phyloP scores from a whole-genome alignment of 2,888 invertebrate genomes.

The Physocephala rufipes region DNA sequence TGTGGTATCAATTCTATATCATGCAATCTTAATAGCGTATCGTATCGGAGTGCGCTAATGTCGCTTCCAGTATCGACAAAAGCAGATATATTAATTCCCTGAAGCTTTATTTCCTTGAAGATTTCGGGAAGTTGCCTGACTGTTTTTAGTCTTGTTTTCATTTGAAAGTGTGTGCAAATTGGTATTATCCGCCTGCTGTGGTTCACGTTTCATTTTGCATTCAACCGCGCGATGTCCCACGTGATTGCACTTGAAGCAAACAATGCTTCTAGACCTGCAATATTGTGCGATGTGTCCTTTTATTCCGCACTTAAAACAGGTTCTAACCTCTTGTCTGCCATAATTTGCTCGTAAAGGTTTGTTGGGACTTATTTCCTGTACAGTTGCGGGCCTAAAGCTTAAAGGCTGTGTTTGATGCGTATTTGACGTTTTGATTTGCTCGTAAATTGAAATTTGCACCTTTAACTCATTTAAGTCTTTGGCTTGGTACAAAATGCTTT shows the following conservation, averaged over 20 bases:
- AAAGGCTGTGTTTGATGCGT: not conserved
- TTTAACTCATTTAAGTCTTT: conserved; percentile 23
- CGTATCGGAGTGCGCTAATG: conserved; percentile 30
- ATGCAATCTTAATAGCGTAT: conserved; percentile 24
- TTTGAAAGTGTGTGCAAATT: not conserved
- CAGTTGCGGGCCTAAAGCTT: not conserved
- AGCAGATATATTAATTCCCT: conserved; percentile 25
- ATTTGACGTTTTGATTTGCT: conserved; percentile 26
- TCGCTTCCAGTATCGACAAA: conserved; percentile 30
- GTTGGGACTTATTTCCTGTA: not conserved
- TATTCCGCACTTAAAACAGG: conserved; percentile 21
- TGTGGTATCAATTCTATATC: conserved; percentile 25
- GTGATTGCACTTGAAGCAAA: conserved; percentile 17
- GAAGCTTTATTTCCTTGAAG: conserved; percentile 30
- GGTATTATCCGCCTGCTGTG: not conserved
- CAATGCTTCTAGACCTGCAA: not conserved
- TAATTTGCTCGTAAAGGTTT: not conserved
- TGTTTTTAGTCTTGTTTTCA: not conserved
- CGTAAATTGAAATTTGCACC: conserved; percentile 26
- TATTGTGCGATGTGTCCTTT: conserved; percentile 20
- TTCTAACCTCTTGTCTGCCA: not conserved
- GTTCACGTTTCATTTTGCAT: conserved; percentile 15
- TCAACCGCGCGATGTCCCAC: conserved; percentile 25
- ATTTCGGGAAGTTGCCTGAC: conserved; percentile 1
- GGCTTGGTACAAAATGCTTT: conserved; percentile 32